A percentile compares a stretch with the other conserved stretches of the same genome.
phyloP scores from a whole-genome alignment of 2,797 vertebrate genomes.

The Adelosebastes latens region DNA sequence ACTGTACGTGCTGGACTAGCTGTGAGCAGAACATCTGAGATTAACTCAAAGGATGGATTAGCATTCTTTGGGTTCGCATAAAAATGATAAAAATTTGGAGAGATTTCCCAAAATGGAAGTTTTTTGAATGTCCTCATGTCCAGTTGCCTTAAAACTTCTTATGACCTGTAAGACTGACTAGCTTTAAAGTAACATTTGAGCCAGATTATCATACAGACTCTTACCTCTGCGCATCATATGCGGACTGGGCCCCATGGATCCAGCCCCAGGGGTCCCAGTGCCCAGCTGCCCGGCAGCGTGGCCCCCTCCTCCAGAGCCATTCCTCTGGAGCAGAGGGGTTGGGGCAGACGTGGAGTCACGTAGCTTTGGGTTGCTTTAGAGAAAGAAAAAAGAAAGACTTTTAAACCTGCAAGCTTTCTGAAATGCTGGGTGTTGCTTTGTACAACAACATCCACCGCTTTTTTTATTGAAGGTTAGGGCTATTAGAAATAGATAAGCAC shows the following conservation, averaged over 20 bases:
- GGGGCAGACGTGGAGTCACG: conserved; percentile 85
- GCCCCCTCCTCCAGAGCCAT: conserved; percentile 72
- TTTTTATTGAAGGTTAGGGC: background rate
- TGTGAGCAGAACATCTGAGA: background rate
- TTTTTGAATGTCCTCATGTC: background rate
- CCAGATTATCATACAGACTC: background rate
- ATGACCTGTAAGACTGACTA: background rate
- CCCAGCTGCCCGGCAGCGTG: conserved; percentile 80
- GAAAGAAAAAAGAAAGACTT: background rate
- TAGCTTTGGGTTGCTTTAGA: conserved; percentile 82
- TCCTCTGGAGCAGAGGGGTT: conserved; percentile 84
- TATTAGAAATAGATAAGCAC: background rate
- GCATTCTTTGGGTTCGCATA: background rate
- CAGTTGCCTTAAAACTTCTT: background rate
- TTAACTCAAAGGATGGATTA: background rate
- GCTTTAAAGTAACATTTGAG: background rate
- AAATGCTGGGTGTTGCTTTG: background rate
- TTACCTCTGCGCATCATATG: conserved; percentile 91
- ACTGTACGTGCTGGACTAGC: background rate
- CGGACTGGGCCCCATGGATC: conserved; percentile 90
- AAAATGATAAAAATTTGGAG: background rate
- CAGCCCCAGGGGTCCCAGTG: conserved; percentile 74
- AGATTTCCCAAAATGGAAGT: background rate
- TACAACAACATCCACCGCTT: background rate
- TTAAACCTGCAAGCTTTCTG: background rate